These are phyloP conservation scores for Liolophura sinensis DNA, from an alignment of 1,140 invertebrate genomes.

Conservation along the genomic window DNA sequence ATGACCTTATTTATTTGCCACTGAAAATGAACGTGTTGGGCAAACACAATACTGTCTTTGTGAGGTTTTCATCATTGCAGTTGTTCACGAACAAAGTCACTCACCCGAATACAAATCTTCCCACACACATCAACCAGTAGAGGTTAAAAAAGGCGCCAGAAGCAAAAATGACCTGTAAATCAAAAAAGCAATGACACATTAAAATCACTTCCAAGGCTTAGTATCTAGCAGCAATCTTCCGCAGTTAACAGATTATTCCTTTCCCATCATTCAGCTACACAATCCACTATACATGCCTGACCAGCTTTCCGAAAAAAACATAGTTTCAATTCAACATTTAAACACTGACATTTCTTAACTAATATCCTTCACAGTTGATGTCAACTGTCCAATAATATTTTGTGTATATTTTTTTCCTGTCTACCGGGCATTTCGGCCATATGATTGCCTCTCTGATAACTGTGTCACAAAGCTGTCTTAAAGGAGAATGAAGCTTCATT, in stretches of 20 bases:
- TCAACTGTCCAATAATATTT: too few species aligned
- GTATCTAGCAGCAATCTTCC: not conserved
- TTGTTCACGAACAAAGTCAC: conserved; percentile 25
- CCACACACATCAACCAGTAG: conserved; percentile 92
- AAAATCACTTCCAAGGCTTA: conserved; percentile 1
- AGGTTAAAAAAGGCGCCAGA: conserved; percentile 76
- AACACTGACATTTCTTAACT: not conserved
- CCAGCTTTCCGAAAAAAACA: not conserved
- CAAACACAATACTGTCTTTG: too few species aligned
- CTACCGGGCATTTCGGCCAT: too few species aligned
- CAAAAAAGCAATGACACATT: conserved; percentile 6
- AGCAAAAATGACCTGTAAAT: conserved; percentile 75
- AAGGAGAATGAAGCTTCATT: too few species aligned
- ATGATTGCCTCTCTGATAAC: too few species aligned
- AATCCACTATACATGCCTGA: not conserved
- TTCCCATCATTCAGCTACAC: too few species aligned
- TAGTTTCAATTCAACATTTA: not conserved
- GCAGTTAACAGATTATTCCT: too few species aligned
- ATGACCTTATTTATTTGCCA: too few species aligned
- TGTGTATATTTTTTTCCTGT: too few species aligned
- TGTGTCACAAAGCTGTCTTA: too few species aligned
- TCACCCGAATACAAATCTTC: conserved; percentile 95
- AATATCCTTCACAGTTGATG: not conserved
- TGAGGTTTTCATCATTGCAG: not conserved
- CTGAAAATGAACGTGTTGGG: too few species aligned